A percentile compares a stretch with the other conserved stretches of the same genome.
phyloP scores from a whole-genome alignment of 2,797 vertebrate genomes.

The Lophotriccus pileatus region DNA sequence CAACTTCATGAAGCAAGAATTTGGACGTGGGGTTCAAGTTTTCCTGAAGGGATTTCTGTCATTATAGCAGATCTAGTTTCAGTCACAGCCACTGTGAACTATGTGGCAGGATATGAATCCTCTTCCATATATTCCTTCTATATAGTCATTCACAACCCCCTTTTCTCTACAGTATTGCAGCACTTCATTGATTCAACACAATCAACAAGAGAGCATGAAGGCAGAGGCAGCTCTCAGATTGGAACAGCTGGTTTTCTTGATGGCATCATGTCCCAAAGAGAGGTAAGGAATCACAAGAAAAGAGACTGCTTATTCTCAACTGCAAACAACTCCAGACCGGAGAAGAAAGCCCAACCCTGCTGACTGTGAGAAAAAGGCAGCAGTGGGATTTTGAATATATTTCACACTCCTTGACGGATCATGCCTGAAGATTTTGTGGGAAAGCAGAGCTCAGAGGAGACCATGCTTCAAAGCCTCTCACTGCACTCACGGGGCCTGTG shows the following conservation, averaged over 20 bases:
- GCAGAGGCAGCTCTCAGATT: constrained; percentile 1
- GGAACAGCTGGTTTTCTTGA: constrained; percentile 59
- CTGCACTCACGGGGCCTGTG: not conserved
- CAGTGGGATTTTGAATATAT: constrained; percentile 39
- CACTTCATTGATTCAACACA: constrained; percentile 43
- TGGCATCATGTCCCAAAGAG: constrained; percentile 34
- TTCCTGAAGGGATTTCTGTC: not conserved
- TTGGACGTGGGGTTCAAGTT: not conserved
- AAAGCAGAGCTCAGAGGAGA: constrained; percentile 18
- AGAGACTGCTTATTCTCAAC: constrained; percentile 50
- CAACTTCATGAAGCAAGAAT: not conserved
- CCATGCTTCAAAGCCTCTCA: not conserved
- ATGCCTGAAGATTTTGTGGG: constrained; percentile 9
- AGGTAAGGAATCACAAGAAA: constrained; percentile 38
- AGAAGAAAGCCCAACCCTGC: constrained; percentile 49
- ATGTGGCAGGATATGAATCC: not conserved
- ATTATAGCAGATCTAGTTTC: not conserved
- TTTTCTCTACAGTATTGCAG: constrained; percentile 26
- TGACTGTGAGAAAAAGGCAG: constrained; percentile 28
- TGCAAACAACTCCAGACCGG: constrained; percentile 25
- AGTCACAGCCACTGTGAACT: not conserved
- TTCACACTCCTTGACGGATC: constrained; percentile 38
- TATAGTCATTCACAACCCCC: not conserved
- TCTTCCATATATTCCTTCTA: not conserved
- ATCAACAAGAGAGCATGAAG: not conserved